Percentiles rank a stretch among this genome's conserved stretches.
Evolutionary conservation across 2,888 invertebrate species (phyloP).

Genomic region (Drosophila rellima): DNA sequence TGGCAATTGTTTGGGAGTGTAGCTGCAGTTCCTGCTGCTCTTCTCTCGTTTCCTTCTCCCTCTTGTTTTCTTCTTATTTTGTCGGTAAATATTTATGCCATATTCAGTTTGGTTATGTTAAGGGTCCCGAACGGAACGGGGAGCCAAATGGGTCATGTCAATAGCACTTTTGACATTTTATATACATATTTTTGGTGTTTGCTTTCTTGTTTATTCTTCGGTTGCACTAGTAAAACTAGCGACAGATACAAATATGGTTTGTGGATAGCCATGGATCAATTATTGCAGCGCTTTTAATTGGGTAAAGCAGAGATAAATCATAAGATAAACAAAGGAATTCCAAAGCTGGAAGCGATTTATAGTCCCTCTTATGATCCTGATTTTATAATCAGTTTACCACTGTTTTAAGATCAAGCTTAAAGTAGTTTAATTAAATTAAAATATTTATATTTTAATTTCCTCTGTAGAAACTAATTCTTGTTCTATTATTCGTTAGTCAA

Average conservation of each 20-base stretch:
- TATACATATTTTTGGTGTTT: constrained; percentile 40
- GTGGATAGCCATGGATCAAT: background rate
- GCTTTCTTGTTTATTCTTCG: constrained; percentile 24
- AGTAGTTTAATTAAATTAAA: too few species aligned
- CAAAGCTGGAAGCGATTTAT: too few species aligned
- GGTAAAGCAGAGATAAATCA: too few species aligned
- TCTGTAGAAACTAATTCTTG: too few species aligned
- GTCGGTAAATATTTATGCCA: constrained; percentile 41
- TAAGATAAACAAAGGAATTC: too few species aligned
- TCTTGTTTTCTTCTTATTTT: constrained; percentile 15
- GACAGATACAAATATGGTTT: constrained; percentile 2
- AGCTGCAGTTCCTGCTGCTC: background rate
- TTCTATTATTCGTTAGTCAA: too few species aligned
- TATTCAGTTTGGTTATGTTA: constrained; percentile 2
- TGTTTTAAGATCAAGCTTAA: too few species aligned
- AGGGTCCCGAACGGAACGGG: constrained; percentile 9
- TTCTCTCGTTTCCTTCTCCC: background rate
- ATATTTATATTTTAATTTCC: too few species aligned
- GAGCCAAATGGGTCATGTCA: constrained; percentile 68
- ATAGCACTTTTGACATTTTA: constrained; percentile 68
- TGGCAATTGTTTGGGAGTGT: background rate
- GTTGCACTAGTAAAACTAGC: background rate
- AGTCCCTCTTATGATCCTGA: too few species aligned
- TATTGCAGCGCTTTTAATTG: constrained; percentile 6
- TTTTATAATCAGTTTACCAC: too few species aligned